These are phyloP conservation scores for Indicator maculatus DNA, from an alignment of 2,113 vertebrate species.

Conservation along the genomic window DNA sequence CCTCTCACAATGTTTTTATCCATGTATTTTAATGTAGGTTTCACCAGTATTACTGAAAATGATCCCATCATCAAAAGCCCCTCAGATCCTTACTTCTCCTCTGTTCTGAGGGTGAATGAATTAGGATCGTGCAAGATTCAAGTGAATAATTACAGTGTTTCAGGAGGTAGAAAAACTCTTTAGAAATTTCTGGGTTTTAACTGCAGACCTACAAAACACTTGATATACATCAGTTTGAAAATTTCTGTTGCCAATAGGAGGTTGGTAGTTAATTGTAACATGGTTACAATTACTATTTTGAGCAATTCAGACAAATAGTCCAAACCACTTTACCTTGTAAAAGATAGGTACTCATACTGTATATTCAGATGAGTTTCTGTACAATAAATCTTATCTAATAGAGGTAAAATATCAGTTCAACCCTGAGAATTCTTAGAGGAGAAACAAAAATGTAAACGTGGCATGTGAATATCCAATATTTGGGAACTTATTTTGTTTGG, in stretches of 20 bases:
- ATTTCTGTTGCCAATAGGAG: not conserved
- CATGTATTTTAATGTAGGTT: not conserved
- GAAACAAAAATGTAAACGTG: not conserved
- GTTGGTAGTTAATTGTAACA: not conserved
- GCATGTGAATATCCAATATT: not conserved
- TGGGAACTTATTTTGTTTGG: not conserved
- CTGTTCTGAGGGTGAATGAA: not conserved
- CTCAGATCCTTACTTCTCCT: not conserved
- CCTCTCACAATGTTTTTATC: not conserved
- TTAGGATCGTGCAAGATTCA: not conserved
- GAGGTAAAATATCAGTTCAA: not conserved
- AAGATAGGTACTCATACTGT: not conserved
- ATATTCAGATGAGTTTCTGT: not conserved
- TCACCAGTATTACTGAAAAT: not conserved
- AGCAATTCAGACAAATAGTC: not conserved
- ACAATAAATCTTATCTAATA: not conserved
- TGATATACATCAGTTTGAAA: not conserved
- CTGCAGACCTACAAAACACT: not conserved
- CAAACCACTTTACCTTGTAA: not conserved
- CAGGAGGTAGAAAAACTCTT: not conserved
- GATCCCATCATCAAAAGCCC: not conserved
- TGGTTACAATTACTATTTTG: not conserved
- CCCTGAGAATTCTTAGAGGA: not conserved
- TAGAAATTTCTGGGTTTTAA: not conserved
- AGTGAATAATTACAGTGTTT: not conserved